phyloP scores from a whole-genome alignment of 1,140 invertebrate genomes.

The fruit fly (Drosophila melanogaster) region Release_6_plus_ISO1_MT NC_004354.4:13818001-13818500 shows the following conservation, averaged over 20 bases:
- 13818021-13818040: constrained; percentile 40
- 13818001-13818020: constrained; percentile 67
- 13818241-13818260: constrained; percentile 73
- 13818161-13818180: constrained; percentile 57
- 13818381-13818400: neutral
- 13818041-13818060: constrained; percentile 17
- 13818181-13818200: constrained; percentile 60
- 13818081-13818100: neutral
- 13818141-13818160: neutral
- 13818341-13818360: constrained; percentile 34
- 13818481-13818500: constrained; percentile 33
- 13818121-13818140: constrained; percentile 14
- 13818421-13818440: too few species aligned
- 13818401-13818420: neutral
- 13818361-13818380: neutral
- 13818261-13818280: constrained; percentile 65
- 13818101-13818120: constrained; percentile 12
- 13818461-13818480: too few species aligned
- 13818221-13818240: constrained; percentile 35
- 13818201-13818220: constrained; percentile 32
- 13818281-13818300: constrained; percentile 40
- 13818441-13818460: too few species aligned
- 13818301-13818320: constrained; percentile 55
- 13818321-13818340: constrained; percentile 64
- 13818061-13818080: constrained; percentile 66